Evolutionary conservation across 1,140 invertebrate species (phyloP).

Genomic region (Nomia melanderi): DNA sequence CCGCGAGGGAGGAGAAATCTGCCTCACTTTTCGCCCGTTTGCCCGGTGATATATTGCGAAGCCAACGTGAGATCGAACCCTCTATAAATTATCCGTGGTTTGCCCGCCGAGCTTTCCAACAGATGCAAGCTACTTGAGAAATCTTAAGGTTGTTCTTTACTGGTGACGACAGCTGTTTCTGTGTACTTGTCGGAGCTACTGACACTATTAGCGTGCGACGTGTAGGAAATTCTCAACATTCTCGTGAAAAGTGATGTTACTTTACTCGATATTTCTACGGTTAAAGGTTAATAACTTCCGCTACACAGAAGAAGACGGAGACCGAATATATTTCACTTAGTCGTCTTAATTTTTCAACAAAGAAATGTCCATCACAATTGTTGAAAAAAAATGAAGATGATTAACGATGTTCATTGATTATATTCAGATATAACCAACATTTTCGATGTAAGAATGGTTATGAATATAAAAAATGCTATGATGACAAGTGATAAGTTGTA

Average conservation of each 20-base stretch:
- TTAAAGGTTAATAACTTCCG: no score
- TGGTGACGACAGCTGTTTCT: conserved; percentile 11
- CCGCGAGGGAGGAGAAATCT: conserved; percentile 3
- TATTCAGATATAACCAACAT: no score
- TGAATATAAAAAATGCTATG: no score
- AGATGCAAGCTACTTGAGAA: conserved; percentile 35
- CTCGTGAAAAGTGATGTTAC: neutral
- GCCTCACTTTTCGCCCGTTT: neutral
- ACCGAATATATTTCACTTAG: no score
- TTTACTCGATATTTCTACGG: neutral
- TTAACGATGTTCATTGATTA: no score
- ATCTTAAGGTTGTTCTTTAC: conserved; percentile 8
- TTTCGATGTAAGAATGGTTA: no score
- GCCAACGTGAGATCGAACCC: conserved; percentile 44
- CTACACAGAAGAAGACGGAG: no score
- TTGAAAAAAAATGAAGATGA: no score
- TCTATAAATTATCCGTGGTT: conserved; percentile 35
- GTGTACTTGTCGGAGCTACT: no score
- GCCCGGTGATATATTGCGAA: conserved; percentile 34
- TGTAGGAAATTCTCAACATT: neutral
- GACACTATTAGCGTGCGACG: neutral
- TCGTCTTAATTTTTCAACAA: no score
- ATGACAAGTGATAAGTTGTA: no score
- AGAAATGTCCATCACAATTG: no score
- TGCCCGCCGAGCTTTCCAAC: conserved; percentile 3